phyloP scores from a whole-genome alignment of 2,113 vertebrate species.

The Ptilorrhoa leucosticta region DNA sequence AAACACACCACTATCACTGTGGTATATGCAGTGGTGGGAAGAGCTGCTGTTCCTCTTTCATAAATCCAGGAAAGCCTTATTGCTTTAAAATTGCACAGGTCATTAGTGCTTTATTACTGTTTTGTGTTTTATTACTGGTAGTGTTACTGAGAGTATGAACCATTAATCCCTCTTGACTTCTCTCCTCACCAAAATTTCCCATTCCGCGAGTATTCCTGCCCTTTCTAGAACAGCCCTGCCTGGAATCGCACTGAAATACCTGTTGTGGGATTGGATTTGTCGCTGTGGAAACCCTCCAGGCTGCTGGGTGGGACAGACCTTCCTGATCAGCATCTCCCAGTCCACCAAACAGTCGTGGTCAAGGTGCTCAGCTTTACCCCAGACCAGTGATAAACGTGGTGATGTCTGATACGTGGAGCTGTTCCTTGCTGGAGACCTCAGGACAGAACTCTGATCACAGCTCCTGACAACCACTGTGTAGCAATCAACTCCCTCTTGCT shows the following conservation, averaged over 20 bases:
- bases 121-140: background rate
- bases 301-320: background rate
- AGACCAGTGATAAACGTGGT: fast-evolving
- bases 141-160: background rate
- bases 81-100: background rate
- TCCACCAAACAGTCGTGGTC: fast-evolving
- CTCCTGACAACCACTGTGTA: background rate
- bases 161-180: background rate
- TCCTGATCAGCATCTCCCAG: background rate
- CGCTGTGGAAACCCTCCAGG: background rate
- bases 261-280: background rate
- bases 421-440: background rate
- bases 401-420: background rate
- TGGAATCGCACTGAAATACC: fast-evolving
- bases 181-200: background rate
- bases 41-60: background rate
- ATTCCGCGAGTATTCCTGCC: background rate
- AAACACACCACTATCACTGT: background rate
- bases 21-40: background rate
- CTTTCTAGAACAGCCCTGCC: background rate
- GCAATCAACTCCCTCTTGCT: background rate
- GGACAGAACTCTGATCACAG: background rate
- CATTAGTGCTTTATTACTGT: background rate
- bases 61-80: background rate
- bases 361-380: background rate